These are phyloP conservation scores for Erpetoichthys calabaricus DNA, from an alignment of 2,797 vertebrate genomes.

Conservation along the genomic window DNA sequence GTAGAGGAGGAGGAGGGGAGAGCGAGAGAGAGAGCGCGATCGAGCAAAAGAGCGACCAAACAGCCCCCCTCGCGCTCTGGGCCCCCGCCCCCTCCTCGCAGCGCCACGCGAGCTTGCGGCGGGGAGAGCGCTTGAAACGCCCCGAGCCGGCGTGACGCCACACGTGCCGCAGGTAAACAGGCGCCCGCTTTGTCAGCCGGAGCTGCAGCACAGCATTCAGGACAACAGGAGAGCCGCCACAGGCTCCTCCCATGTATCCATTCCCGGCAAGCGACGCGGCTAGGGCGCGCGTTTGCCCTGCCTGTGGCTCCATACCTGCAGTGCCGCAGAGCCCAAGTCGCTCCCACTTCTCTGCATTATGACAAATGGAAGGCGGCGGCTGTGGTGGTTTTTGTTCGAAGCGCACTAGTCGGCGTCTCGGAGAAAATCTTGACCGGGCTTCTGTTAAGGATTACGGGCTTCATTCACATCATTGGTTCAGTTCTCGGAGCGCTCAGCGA, in stretches of 20 bases:
- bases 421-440: too few species aligned
- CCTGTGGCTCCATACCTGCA: slow-evolving; percentile 68
- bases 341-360: slow-evolving; percentile 75
- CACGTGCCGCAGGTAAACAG: slow-evolving; percentile 62
- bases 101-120: slow-evolving; percentile 44
- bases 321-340: slow-evolving; percentile 62
- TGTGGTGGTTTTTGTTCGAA: slow-evolving; percentile 27
- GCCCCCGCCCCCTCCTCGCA: slow-evolving; percentile 14
- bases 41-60: slow-evolving; percentile 13
- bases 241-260: too few species aligned
- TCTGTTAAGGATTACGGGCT: too few species aligned
- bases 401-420: too few species aligned
- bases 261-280: slow-evolving; percentile 23
- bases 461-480: too few species aligned
- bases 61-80: slow-evolving; percentile 35
- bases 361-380: slow-evolving; percentile 78
- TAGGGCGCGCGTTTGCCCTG: slow-evolving; percentile 45
- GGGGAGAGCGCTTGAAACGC: slow-evolving; percentile 4
- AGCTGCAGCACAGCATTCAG: too few species aligned
- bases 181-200: slow-evolving; percentile 35
- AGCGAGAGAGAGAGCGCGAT: slow-evolving; percentile 19
- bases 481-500: too few species aligned
- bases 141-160: slow-evolving; percentile 36
- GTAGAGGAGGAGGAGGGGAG: slow-evolving; percentile 33
- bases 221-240: too few species aligned